Evolutionary conservation across 2,888 invertebrate genomes (phyloP).

Genomic region (Eumerus sabulonum): DNA sequence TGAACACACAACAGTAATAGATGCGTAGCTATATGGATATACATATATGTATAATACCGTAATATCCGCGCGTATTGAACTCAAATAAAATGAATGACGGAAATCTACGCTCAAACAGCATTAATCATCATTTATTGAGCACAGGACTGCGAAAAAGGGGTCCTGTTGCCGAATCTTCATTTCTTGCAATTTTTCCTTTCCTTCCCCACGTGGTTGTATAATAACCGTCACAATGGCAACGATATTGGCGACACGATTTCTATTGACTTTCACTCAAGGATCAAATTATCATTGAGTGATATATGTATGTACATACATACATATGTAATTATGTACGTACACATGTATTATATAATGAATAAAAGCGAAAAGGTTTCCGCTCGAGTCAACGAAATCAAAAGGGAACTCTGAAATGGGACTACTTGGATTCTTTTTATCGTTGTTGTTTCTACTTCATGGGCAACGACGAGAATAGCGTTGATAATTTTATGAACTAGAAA

Average conservation of each 20-base stretch:
- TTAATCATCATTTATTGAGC: constrained; percentile 65
- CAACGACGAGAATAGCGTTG: constrained; percentile 44
- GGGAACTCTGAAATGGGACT: constrained; percentile 1
- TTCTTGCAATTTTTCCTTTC: constrained; percentile 21
- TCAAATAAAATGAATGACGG: constrained; percentile 67
- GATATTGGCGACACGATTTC: constrained; percentile 50
- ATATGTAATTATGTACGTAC: no score
- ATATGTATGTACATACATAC: no score
- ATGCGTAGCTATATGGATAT: constrained; percentile 38
- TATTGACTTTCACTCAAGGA: constrained; percentile 58
- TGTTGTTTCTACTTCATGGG: constrained; percentile 44
- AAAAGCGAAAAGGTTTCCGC: constrained; percentile 15
- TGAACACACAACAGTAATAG: constrained; percentile 45
- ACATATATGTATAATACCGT: no score
- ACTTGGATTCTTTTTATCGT: not conserved
- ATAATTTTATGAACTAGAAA: constrained; percentile 78
- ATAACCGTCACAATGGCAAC: constrained; percentile 40
- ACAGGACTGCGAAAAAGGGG: constrained; percentile 3
- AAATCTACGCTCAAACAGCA: constrained; percentile 59
- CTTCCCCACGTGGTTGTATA: constrained; percentile 16
- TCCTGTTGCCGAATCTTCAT: not conserved
- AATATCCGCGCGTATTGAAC: constrained; percentile 55
- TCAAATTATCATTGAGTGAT: constrained; percentile 59
- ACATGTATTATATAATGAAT: no score
- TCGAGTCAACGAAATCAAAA: constrained; percentile 9